A percentile compares a stretch with the other conserved stretches of the same genome.
Evolutionary conservation across 2,888 invertebrate genomes (phyloP).

Genomic region (Glaucopsyche alexis): DNA sequence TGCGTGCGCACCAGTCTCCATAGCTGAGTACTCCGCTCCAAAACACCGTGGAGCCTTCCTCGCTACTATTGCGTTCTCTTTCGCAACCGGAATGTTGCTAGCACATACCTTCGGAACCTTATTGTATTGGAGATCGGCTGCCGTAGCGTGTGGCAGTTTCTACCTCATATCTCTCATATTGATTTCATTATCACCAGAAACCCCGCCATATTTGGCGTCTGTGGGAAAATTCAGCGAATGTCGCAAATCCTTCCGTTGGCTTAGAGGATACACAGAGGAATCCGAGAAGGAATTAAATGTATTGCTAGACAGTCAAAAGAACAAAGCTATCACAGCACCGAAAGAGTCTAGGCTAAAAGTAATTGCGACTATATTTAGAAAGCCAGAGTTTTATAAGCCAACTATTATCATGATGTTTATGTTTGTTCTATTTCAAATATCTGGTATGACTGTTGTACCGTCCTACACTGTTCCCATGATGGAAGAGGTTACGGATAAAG

Average conservation of each 20-base stretch:
- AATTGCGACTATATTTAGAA: constrained; percentile 52
- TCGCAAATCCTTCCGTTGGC: constrained; percentile 78
- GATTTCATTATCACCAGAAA: constrained; percentile 80
- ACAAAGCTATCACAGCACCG: constrained; percentile 55
- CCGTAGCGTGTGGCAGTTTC: constrained; percentile 72
- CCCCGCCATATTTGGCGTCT: constrained; percentile 83
- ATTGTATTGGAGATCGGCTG: constrained; percentile 80
- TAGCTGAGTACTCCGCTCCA: constrained; percentile 76
- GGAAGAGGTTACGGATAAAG: constrained; percentile 77
- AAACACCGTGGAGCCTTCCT: constrained; percentile 82
- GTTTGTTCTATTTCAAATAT: constrained; percentile 84
- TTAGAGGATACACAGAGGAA: constrained; percentile 72
- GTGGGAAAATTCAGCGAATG: constrained; percentile 77
- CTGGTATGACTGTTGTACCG: constrained; percentile 85
- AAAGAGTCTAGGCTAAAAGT: constrained; percentile 55
- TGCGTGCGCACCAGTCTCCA: constrained; percentile 67
- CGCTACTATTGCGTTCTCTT: constrained; percentile 81
- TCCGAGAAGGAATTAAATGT: constrained; percentile 72
- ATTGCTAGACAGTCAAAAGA: constrained; percentile 63
- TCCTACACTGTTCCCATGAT: constrained; percentile 85
- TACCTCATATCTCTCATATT: constrained; percentile 75
- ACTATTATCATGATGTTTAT: constrained; percentile 82
- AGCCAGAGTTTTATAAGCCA: constrained; percentile 81
- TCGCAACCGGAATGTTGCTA: constrained; percentile 82
- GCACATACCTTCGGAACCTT: constrained; percentile 83